A percentile compares a stretch with the other conserved stretches of the same genome.
Evolutionary conservation across 2,113 vertebrate species (phyloP).

Genomic region (Vidua macroura): DNA sequence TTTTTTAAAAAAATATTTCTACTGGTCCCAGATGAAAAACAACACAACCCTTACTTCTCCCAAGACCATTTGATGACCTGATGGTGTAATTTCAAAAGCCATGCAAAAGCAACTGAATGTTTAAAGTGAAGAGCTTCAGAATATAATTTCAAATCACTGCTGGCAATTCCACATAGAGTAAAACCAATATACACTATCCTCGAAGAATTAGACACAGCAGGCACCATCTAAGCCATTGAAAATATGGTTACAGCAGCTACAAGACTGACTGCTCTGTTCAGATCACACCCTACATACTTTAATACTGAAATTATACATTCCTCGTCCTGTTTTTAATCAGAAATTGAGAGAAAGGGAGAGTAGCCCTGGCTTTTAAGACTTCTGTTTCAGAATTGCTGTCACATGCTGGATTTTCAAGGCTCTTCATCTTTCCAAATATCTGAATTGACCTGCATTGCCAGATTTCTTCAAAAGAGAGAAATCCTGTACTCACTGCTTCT

Average conservation of each 20-base stretch:
- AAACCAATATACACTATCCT: neutral
- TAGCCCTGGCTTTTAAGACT: neutral
- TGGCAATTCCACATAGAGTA: neutral
- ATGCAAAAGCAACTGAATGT: constrained; percentile 1
- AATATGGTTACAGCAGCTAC: constrained; percentile 16
- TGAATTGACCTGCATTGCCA: neutral
- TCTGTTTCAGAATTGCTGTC: neutral
- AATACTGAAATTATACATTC: neutral
- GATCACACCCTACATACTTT: neutral
- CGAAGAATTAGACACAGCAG: constrained; percentile 30
- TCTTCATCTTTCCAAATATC: neutral
- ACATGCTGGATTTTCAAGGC: neutral
- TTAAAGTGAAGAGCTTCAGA: constrained; percentile 1
- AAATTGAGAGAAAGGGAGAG: neutral
- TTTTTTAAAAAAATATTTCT: neutral
- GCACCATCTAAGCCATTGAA: constrained; percentile 28
- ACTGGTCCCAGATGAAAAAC: neutral
- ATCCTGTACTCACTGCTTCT: neutral
- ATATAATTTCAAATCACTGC: neutral
- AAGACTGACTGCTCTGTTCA: neutral
- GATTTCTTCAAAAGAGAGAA: neutral
- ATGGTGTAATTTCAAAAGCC: constrained; percentile 27
- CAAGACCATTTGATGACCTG: constrained; percentile 1
- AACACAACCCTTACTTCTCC: neutral
- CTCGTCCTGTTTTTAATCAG: constrained; percentile 17